phyloP scores from a whole-genome alignment of 2,888 invertebrate genomes.

The Vanessa cardui region DNA sequence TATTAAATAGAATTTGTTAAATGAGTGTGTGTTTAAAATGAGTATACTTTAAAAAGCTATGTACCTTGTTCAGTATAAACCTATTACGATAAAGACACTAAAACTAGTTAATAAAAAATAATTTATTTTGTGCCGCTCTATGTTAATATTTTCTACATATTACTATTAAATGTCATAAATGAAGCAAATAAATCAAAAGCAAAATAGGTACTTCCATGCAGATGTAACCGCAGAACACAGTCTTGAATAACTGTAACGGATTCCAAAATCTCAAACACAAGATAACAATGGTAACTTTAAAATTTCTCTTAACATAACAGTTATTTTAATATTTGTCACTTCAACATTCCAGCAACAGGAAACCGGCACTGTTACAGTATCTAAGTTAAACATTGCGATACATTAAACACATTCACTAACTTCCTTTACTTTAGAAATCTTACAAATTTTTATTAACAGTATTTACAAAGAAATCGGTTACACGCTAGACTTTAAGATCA shows the following conservation, averaged over 20 bases:
- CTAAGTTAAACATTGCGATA: constrained; percentile 45
- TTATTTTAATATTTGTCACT: constrained; percentile 6
- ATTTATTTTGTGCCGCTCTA: background rate
- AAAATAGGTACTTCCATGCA: constrained; percentile 5
- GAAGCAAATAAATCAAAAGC: background rate
- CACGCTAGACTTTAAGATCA: background rate
- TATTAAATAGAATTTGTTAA: too few relatives aligned
- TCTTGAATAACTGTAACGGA: constrained; percentile 11
- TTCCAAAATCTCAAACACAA: constrained; percentile 1
- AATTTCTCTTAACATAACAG: constrained; percentile 11
- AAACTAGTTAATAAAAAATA: too few relatives aligned
- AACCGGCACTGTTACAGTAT: constrained; percentile 45
- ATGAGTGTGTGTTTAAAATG: too few relatives aligned
- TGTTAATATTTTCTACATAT: background rate
- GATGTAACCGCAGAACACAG: background rate
- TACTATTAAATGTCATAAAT: background rate
- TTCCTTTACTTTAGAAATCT: constrained; percentile 11
- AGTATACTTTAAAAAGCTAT: too few relatives aligned
- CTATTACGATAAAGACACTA: too few relatives aligned
- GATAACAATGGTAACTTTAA: constrained; percentile 5
- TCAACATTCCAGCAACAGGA: constrained; percentile 37
- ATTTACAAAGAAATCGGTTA: background rate
- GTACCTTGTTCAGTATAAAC: too few relatives aligned
- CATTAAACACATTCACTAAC: constrained; percentile 25
- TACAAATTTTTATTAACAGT: background rate